Evolutionary conservation across 2,797 vertebrate species (phyloP), one percentile per base, ranked within the genome.

Genomic region (Nannoperca obscura): DNA sequence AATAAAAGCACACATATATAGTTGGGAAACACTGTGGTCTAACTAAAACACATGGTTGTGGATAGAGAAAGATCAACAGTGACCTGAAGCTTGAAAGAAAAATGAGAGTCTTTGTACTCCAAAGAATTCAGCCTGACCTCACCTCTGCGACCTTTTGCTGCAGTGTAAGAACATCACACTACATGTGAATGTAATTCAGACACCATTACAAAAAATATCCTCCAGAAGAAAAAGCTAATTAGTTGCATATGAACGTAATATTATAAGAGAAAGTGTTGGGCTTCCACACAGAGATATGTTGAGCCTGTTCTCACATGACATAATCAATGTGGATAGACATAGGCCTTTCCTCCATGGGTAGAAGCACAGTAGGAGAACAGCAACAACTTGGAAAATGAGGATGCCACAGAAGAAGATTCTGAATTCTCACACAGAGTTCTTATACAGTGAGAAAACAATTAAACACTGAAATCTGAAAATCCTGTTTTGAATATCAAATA

Each of bases 181-280:
- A 7, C 34, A 63, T 32, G 38, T n/a, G 10, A 44, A 54, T 30
- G 10, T 32, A n/a, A 53, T 67, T 27, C 36, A 68, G 52, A 24
- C 38, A 42, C 24, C 19, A 9, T 5, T n/a, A 13, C 55, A 68
- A 60, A 64, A 59, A 70, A 58, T 59, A 4, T 59, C 44, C 58
- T 17, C 34, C 65, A n/a, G 50, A 60, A 27, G 71, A 79, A 13
- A 24, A 65, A 60, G 46, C 20, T 20, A 63, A 58, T 58, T 5
- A 54, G 34, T 38, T 42, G 14, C 63, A 62, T n/a, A 22, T 44
- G 44, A 53, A 46, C n/a, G n/a, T 44, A 32, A 32, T 64, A 5
- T 36, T 58, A 6, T 1, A 13, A 15, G 36, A 54, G 42, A 63
- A 22, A 19, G n/a, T 30, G 24, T 32, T 42, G 13, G 36, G 9